Conservation (phyloP, 2,113 vertebrate genomes). For the Passer domesticus region DNA sequence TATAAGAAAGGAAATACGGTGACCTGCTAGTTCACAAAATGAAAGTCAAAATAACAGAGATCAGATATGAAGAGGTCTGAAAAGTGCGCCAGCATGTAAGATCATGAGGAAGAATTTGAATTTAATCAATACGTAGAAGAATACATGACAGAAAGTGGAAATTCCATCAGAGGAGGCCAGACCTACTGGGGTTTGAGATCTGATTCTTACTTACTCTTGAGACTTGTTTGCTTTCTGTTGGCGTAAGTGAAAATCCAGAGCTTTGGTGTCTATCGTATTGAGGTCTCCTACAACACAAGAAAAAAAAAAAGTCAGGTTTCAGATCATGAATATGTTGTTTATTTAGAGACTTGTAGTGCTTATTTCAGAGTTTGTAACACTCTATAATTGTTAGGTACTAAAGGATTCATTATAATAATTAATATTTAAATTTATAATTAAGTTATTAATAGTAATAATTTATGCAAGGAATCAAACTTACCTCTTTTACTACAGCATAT, state of each 20-base stretch:
- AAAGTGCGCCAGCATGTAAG: neutral
- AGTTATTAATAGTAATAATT: conserved; percentile 39
- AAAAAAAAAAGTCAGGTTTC: neutral
- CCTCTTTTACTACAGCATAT: neutral
- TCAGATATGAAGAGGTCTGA: neutral
- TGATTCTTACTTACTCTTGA: neutral
- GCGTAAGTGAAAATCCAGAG: neutral
- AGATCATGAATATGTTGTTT: neutral
- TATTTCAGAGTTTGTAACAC: conserved; percentile 33
- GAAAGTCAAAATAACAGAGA: neutral
- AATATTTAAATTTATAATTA: conserved; percentile 6
- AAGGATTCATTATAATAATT: conserved; percentile 29
- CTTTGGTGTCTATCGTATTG: neutral
- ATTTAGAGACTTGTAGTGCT: conserved; percentile 4
- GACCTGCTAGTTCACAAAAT: neutral
- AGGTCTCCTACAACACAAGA: neutral
- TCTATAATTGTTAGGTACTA: conserved; percentile 26
- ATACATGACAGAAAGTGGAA: neutral
- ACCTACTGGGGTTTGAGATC: neutral
- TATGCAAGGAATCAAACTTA: conserved; percentile 24
- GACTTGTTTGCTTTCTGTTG: neutral
- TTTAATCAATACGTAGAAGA: neutral
- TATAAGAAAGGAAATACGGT: neutral
- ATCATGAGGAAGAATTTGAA: neutral
- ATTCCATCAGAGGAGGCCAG: neutral